Percentiles rank a stretch among this genome's conserved stretches.
Evolutionary conservation across 1,140 invertebrate species (phyloP).

Genomic region (Plectus sambesii): DNA sequence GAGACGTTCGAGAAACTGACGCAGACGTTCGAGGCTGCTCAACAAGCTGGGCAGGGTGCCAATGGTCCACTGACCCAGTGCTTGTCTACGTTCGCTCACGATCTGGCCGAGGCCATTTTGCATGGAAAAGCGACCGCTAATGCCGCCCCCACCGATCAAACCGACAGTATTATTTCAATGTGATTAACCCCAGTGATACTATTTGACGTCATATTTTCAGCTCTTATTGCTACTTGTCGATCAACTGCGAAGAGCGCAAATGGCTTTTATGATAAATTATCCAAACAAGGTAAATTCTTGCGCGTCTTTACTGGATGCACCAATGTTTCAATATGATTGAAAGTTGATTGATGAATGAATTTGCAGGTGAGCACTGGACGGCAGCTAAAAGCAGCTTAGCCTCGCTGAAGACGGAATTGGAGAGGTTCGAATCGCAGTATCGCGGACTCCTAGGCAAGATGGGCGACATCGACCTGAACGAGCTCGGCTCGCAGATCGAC

Average conservation of each 20-base stretch:
- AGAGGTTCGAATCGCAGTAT: slow-evolving; percentile 24
- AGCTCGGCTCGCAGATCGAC: slow-evolving; percentile 55
- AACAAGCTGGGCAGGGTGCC: no score
- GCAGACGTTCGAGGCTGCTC: no score
- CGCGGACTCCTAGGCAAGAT: slow-evolving; percentile 49
- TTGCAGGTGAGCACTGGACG: no score
- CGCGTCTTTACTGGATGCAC: slow-evolving; percentile 47
- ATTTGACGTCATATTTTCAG: slow-evolving; percentile 13
- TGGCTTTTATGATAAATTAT: background rate
- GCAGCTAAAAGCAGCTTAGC: slow-evolving; percentile 9
- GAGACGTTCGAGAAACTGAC: no score
- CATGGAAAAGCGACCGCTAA: slow-evolving; percentile 58
- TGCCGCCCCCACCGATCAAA: slow-evolving; percentile 48
- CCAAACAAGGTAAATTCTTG: slow-evolving; percentile 27
- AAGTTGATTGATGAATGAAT: slow-evolving; percentile 11
- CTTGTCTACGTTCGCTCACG: slow-evolving; percentile 50
- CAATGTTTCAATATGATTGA: slow-evolving; percentile 1
- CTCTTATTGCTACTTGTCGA: slow-evolving; percentile 18
- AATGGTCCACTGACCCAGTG: no score
- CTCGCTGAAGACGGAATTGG: slow-evolving; percentile 25
- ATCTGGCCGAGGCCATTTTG: slow-evolving; percentile 55
- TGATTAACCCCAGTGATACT: background rate
- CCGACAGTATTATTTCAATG: slow-evolving; percentile 24
- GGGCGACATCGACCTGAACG: slow-evolving; percentile 53
- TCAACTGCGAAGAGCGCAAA: slow-evolving; percentile 52